These are phyloP conservation scores for Eupithecia centaureata DNA, from an alignment of 2,888 invertebrate species.

Conservation along the genomic window DNA sequence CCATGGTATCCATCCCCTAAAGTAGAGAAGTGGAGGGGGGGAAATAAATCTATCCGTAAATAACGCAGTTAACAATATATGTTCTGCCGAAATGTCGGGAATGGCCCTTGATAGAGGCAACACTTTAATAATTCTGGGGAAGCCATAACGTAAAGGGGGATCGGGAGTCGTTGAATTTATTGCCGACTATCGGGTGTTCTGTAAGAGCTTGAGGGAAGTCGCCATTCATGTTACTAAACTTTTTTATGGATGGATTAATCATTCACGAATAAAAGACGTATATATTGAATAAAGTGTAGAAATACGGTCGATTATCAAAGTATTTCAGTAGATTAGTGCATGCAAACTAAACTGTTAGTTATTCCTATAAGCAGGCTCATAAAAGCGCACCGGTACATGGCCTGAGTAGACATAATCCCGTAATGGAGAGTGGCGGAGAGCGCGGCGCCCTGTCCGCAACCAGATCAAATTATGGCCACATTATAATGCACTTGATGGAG, in stretches of 20 bases:
- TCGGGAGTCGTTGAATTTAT: slow-evolving; percentile 31
- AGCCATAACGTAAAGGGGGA: slow-evolving; percentile 46
- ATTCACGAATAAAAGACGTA: not conserved
- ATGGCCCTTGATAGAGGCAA: slow-evolving; percentile 64
- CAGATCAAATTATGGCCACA: slow-evolving; percentile 55
- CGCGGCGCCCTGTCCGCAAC: slow-evolving; percentile 53
- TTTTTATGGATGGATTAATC: slow-evolving; percentile 25
- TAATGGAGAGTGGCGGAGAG: slow-evolving; percentile 59
- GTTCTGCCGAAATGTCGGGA: slow-evolving; percentile 59
- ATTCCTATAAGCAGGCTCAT: slow-evolving; percentile 56
- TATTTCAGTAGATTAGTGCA: not conserved
- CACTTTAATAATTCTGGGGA: slow-evolving; percentile 63
- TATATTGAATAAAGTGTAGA: not conserved
- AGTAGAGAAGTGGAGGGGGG: slow-evolving; percentile 49
- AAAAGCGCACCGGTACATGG: slow-evolving; percentile 59
- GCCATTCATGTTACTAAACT: slow-evolving; percentile 22
- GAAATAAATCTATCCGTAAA: slow-evolving; percentile 71
- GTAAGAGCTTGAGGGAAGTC: slow-evolving; percentile 12
- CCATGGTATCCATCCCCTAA: slow-evolving; percentile 52
- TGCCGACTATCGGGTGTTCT: slow-evolving; percentile 25
- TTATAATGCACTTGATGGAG: slow-evolving; percentile 39
- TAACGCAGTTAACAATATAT: slow-evolving; percentile 73
- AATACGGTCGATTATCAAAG: not conserved
- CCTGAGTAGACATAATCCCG: slow-evolving; percentile 58
- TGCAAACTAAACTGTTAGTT: slow-evolving; percentile 49